Evolutionary conservation across 2,113 vertebrate genomes (phyloP).

Genomic region (Trochalopteron elliotii): DNA sequence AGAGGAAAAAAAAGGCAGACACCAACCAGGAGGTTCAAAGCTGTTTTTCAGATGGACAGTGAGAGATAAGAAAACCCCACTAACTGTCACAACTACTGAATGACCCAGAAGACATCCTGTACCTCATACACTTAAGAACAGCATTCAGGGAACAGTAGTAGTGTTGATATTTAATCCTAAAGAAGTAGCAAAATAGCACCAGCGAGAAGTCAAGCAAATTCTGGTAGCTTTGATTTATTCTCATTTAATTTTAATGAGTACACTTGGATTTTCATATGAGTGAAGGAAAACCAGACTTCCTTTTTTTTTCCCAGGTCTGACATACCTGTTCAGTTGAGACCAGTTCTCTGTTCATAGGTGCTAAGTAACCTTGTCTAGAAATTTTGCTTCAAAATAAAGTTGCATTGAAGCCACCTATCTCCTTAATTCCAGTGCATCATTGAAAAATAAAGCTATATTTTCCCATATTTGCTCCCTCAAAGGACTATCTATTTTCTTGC

Average conservation of each 20-base stretch:
- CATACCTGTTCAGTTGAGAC: neutral
- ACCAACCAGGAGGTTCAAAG: neutral
- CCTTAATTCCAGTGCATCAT: neutral
- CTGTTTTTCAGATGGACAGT: conserved; percentile 35
- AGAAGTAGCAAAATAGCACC: neutral
- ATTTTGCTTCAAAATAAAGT: conserved; percentile 12
- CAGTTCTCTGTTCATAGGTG: neutral
- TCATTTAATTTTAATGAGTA: neutral
- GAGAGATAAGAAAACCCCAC: conserved; percentile 47
- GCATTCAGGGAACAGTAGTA: neutral
- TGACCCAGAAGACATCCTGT: conserved; percentile 10
- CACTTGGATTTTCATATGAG: neutral
- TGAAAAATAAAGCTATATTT: neutral
- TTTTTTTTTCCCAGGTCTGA: neutral
- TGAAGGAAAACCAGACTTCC: neutral
- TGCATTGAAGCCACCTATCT: neutral
- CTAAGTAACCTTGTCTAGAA: neutral
- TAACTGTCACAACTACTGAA: neutral
- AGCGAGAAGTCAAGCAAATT: neutral
- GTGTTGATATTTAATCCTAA: neutral
- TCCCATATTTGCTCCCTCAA: neutral
- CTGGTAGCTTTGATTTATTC: neutral
- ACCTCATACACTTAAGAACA: neutral
- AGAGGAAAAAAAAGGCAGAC: neutral
- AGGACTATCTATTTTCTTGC: neutral